Base-by-base conservation (phyloP, 2,888 invertebrate genomes). In the Schrankia costaestrigalis region DNA sequence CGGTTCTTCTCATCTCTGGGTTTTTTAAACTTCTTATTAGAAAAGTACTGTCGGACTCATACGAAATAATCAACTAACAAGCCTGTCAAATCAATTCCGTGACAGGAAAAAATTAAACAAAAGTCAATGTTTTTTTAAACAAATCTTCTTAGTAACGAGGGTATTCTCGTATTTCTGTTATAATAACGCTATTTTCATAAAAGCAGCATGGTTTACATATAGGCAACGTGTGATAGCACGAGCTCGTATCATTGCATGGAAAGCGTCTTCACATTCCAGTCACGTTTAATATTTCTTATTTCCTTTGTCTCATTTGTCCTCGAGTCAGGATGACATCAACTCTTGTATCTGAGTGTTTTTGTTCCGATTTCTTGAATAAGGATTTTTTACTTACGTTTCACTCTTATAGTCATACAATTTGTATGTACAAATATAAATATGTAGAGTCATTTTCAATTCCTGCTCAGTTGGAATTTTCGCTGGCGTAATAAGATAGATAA, bases 281-380 rank as follows among this genome's bases (percentile, higher is more conserved):
- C 85, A 86, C 85, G 86, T 85, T 75, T 78, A 80, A 82, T 84
- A 84, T 85, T 85, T 85, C 85, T 83, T 85, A 84, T 85, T 84
- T 82, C 74, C 73, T 84, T 78, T 76, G 81, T 77, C 76, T 84
- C 83, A 84, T 86, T 83, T 82, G 80, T 82, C 74, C 77, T 67
- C 75, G 63, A 77, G 63, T 70, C 75, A 67, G 69, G 77, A 81
- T 78, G 70, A 72, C 78, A 78, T 81, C 75, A 73, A 68, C 68
- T 47, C 61, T 46, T 66, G 64, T 66, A 73, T 71, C 70, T 55
- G 59, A 65, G 63, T 70, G 62, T 73, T 75, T 78, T 76, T 70
- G 56, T 67, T 60, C 47, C 62, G 62, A 69, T 68, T 61, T 46
- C 45, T 52, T 55, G 50, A 49, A 58, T 64, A 50, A 44, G 41